A percentile compares a stretch with the other conserved stretches of the same genome.
phyloP scores from a whole-genome alignment of 2,888 invertebrate genomes.

The Danaus chrysippus region DNA sequence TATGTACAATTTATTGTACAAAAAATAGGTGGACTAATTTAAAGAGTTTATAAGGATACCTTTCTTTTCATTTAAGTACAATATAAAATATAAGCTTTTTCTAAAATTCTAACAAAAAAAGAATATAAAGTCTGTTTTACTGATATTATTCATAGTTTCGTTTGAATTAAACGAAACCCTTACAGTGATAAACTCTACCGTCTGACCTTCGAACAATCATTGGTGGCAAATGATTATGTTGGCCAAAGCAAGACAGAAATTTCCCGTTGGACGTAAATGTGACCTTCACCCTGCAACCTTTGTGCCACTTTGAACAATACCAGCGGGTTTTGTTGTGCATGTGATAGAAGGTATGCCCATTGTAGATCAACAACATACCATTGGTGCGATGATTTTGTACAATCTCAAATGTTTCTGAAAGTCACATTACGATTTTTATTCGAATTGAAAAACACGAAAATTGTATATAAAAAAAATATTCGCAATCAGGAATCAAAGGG shows the following conservation, averaged over 20 bases:
- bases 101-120: too few relatives aligned
- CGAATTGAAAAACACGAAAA: too few relatives aligned
- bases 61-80: too few relatives aligned
- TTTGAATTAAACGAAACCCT: not conserved
- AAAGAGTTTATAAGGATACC: too few relatives aligned
- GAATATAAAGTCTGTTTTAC: too few relatives aligned
- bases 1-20: too few relatives aligned
- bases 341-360: conserved; percentile 40
- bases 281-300: conserved; percentile 45
- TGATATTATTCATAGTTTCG: too few relatives aligned
- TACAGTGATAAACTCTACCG: conserved; percentile 28
- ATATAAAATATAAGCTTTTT: too few relatives aligned
- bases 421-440: not conserved
- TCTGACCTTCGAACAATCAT: conserved; percentile 29
- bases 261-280: conserved; percentile 31
- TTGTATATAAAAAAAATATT: too few relatives aligned
- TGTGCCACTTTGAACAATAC: conserved; percentile 45
- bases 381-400: conserved; percentile 18
- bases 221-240: conserved; percentile 43
- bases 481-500: too few relatives aligned
- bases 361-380: conserved; percentile 32
- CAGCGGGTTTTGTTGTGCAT: conserved; percentile 34
- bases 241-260: conserved; percentile 30
- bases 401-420: conserved; percentile 13
- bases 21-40: too few relatives aligned